A percentile compares a stretch with the other conserved stretches of the same genome.
Conservation (phyloP, 2,113 vertebrate genomes). For the Eira barbara region DNA sequence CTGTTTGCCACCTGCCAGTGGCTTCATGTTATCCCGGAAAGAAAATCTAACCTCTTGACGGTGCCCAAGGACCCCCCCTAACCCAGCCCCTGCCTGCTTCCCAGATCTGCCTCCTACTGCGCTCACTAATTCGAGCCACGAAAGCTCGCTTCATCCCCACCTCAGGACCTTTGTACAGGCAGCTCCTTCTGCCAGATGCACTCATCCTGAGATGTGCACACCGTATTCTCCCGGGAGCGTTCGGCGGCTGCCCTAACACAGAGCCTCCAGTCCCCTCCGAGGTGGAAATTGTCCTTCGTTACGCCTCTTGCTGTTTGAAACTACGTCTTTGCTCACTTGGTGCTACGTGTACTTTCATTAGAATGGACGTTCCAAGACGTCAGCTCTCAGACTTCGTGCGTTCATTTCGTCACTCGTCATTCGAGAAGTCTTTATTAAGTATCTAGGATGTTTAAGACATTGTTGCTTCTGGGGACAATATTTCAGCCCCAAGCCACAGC, state of each 20-base stretch:
- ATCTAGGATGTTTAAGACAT: no score
- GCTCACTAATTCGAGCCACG: background rate
- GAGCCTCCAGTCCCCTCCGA: background rate
- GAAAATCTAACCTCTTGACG: background rate
- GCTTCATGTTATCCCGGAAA: background rate
- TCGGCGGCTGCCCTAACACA: background rate
- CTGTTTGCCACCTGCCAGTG: background rate
- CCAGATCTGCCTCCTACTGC: background rate
- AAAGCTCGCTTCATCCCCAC: background rate
- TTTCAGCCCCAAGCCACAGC: no score
- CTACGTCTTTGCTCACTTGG: background rate
- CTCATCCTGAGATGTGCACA: background rate
- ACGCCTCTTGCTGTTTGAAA: background rate
- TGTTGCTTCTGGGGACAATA: no score
- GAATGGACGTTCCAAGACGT: no score
- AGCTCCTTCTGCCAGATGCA: background rate
- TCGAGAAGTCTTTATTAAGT: no score
- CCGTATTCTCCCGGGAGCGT: background rate
- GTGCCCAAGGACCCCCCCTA: background rate
- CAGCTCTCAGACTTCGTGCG: no score
- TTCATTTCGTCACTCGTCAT: no score
- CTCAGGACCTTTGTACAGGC: background rate
- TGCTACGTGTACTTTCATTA: no score
- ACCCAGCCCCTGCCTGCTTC: background rate
- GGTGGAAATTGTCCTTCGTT: background rate